Base-by-base conservation (phyloP, 2,888 invertebrate genomes). In the Melanostoma mellinum region DNA sequence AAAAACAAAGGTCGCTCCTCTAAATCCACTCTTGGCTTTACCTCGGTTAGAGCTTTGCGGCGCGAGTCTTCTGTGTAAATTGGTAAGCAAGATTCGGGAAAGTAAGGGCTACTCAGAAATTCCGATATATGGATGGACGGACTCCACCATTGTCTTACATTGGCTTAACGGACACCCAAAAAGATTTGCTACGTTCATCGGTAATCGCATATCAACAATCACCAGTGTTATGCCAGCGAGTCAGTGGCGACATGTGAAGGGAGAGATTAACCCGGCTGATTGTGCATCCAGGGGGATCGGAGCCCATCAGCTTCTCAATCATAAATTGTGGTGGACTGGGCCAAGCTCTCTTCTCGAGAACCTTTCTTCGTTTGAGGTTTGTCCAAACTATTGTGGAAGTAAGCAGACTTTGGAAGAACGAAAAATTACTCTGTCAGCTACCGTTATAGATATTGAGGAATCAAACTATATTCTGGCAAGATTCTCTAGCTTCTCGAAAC, bases 71-170 rank as follows among this genome's bases (percentile, higher is more conserved):
- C n/a, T 69, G n/a, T 3, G 48, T 4, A 48, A 40, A 20, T 36
- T 68, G 9, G 40, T 46, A 4, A 36, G 10, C 5, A 68, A 46
- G 8, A 9, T 68, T 9, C 36, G 44, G 0, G 68, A 36, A n/a
- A 55, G 10, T 35, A 35, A 44, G 9, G 36, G 56, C 2, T 68
- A 46, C 48, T 8, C 20, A 0, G 6, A 30, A 0, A 68, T 60
- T 60, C 50, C 60, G 6, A 9, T 56, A 4, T 72, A 60, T 46
- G 68, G 67, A 20, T 73, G 61, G 72, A 63, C 53, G 9, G 72
- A 55, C 10, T 73, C 61, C 3, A 52, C 9, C 6, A 71, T 71
- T 44, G 60, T 52, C 6, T 6, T 69, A 9, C 60, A 71, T 36
- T 73, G 72, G 55, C 38, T 73, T 10, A 63, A 73, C 9, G 72